Percentiles rank a stretch among this genome's conserved stretches.
These are phyloP conservation scores for Dasypus novemcinctus DNA, from an alignment of 2,113 vertebrate genomes.

Conservation along the genomic window DNA sequence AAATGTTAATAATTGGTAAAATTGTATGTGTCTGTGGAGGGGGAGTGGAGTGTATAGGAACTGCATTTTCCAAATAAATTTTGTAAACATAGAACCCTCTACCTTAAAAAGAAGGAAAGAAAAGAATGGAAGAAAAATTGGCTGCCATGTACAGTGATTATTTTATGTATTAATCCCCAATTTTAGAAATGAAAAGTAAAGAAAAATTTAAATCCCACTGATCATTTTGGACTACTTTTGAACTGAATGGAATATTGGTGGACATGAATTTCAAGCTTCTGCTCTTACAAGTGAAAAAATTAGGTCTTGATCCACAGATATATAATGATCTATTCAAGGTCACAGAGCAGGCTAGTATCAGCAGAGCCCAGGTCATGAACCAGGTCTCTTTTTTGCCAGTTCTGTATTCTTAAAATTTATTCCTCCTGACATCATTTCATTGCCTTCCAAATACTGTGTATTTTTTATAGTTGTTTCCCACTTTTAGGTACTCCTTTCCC, in stretches of 20 bases:
- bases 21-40: too few species aligned
- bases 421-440: neutral
- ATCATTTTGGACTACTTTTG: neutral
- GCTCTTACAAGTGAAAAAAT: neutral
- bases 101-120: neutral
- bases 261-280: neutral
- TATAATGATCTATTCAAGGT: neutral
- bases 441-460: neutral
- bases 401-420: neutral
- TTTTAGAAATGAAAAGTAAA: neutral
- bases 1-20: too few species aligned
- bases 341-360: neutral
- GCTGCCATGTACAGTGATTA: neutral
- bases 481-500: neutral
- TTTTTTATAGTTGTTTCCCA: neutral
- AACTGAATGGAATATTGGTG: neutral
- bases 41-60: too few species aligned
- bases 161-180: neutral
- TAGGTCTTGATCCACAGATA: neutral
- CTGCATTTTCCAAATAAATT: too few species aligned
- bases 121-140: neutral
- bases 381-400: neutral
- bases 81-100: too few species aligned
- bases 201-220: too few species aligned
- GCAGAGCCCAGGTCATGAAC: neutral